Conservation (phyloP, 2,888 invertebrate species). For the Ectemnius cavifrons region DNA sequence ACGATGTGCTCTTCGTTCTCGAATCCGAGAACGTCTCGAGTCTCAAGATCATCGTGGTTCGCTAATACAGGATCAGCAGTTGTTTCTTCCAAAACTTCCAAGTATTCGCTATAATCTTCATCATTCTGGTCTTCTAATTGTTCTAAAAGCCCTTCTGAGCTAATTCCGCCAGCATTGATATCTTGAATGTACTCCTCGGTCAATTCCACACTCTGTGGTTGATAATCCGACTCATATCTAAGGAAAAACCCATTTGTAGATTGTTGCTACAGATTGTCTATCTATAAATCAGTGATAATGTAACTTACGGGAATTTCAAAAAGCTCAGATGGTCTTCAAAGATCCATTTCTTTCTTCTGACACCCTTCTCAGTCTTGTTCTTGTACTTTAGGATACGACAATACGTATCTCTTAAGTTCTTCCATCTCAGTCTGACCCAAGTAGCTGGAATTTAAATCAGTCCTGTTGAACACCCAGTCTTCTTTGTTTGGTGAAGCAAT, state of each 20-base stretch:
- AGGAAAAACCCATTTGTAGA: conserved; percentile 3
- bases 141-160: conserved; percentile 69
- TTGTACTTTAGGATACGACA: conserved; percentile 75
- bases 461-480: neutral
- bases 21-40: conserved; percentile 16
- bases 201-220: conserved; percentile 70
- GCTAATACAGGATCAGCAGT: conserved; percentile 62
- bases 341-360: conserved; percentile 74
- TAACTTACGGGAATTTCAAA: conserved; percentile 72
- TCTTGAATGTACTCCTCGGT: conserved; percentile 72
- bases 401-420: conserved; percentile 74
- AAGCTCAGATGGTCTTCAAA: conserved; percentile 74
- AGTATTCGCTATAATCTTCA: conserved; percentile 73
- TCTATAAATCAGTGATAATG: neutral
- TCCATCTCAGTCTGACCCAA: conserved; percentile 74
- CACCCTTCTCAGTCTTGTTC: conserved; percentile 70
- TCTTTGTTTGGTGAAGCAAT: no score
- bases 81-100: conserved; percentile 72
- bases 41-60: neutral
- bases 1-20: conserved; percentile 22
- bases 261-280: conserved; percentile 1
- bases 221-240: conserved; percentile 72
- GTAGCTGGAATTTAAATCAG: conserved; percentile 57
- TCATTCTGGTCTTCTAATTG: conserved; percentile 73
- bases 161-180: conserved; percentile 68